These are phyloP conservation scores for Lasioglossum lativentre DNA, from an alignment of 2,888 invertebrate species.

Conservation along the genomic window DNA sequence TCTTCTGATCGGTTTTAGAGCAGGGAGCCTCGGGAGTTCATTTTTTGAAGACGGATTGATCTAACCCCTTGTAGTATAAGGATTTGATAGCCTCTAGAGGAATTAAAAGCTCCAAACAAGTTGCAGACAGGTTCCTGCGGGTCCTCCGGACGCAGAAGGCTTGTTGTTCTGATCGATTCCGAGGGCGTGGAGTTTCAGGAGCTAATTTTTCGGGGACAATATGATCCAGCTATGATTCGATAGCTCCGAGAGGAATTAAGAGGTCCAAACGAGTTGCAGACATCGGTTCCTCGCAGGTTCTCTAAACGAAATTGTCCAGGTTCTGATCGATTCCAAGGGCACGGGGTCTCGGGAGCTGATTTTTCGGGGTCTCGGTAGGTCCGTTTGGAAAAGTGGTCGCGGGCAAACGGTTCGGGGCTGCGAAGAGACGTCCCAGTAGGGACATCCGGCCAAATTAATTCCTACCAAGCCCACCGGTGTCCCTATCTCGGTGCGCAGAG, in stretches of 20 bases:
- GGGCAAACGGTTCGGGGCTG: slow-evolving; percentile 55
- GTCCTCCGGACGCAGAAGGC: background rate
- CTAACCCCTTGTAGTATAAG: background rate
- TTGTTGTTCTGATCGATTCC: background rate
- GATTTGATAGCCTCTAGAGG: background rate
- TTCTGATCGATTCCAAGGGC: background rate
- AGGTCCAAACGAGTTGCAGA: background rate
- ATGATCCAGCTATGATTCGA: background rate
- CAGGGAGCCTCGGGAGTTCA: background rate
- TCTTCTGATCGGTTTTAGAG: background rate
- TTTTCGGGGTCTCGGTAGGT: slow-evolving; percentile 10
- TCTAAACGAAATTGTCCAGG: background rate
- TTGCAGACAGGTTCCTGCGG: no score
- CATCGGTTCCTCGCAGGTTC: background rate
- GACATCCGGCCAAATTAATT: slow-evolving; percentile 72
- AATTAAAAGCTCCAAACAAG: background rate
- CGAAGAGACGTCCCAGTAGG: slow-evolving; percentile 59
- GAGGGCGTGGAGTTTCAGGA: background rate
- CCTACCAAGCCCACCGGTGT: slow-evolving; percentile 52
- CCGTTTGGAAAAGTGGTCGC: slow-evolving; percentile 62
- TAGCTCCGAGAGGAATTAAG: background rate
- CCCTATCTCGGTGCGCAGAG: slow-evolving; percentile 33
- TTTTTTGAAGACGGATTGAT: background rate
- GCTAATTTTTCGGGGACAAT: background rate
- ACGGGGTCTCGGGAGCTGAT: background rate